Evolutionary conservation across 1,140 invertebrate species (phyloP), one percentile per base, ranked within the genome.

Genomic region (Calosoma granatense): DNA sequence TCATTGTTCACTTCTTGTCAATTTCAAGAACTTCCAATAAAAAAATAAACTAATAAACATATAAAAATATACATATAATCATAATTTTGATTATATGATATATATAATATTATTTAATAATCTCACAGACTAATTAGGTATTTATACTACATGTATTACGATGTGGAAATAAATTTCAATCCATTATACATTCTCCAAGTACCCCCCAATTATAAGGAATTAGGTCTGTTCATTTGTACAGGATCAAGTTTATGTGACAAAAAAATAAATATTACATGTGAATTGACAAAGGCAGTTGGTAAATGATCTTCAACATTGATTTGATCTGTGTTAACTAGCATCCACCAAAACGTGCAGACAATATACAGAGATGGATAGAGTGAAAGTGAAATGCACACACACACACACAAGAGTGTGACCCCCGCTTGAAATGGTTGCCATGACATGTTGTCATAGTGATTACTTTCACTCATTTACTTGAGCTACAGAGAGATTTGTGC

Each of bases 11-110:
- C n/a, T n/a, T n/a, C n/a, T n/a, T n/a, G n/a, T n/a, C n/a, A n/a
- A n/a, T n/a, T n/a, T n/a, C n/a, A n/a, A n/a, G n/a, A n/a, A n/a
- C n/a, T n/a, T n/a, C n/a, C n/a, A n/a, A n/a, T n/a, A n/a, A n/a
- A n/a, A n/a, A n/a, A n/a, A 36, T 36, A 36, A 9, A 36, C n/a
- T 9, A 9, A 36, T 36, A 36, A 9, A 36, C n/a, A 36, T 36
- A 36, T 36, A 36, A 9, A 36, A 9, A 36, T 36, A 36, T 36
- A 36, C n/a, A 36, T 36, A 36, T 36, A 36, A 9, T 9, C n/a
- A 36, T 36, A 54, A 21, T 20, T 53, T 57, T 57, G 21, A 15
- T 23, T 57, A 21, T 2, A 26, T 57, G 47, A n/a, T 57, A 22
- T 30, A 3, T 11, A 2, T 9, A 2, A 14, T 56, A 15, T 2